Evolutionary conservation across 2,888 invertebrate genomes (phyloP).

Genomic region (Dryobotodes eremita): DNA sequence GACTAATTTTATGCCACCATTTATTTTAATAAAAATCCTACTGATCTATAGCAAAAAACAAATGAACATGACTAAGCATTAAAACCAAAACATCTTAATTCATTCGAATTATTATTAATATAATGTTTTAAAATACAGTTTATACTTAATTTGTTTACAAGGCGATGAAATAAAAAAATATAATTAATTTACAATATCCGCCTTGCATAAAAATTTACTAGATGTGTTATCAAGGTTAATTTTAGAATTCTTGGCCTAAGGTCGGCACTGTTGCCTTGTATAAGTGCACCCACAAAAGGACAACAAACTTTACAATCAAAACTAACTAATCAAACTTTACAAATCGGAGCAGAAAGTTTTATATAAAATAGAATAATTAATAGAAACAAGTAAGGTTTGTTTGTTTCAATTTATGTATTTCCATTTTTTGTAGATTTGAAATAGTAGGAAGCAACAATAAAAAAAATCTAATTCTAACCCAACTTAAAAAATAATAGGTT

Average conservation of each 20-base stretch:
- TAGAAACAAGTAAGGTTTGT: not conserved
- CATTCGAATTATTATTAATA: not conserved
- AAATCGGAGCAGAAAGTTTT: not conserved
- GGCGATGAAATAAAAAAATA: slow-evolving; percentile 6
- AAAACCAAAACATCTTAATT: not conserved
- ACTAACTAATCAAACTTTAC: not conserved
- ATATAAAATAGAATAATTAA: not conserved
- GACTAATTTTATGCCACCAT: not conserved
- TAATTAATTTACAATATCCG: slow-evolving; percentile 1
- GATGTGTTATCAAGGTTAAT: slow-evolving; percentile 2
- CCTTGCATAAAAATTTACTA: not conserved
- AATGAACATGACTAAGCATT: slow-evolving; percentile 7
- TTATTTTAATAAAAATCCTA: not conserved
- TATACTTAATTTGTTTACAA: not conserved
- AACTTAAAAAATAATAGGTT: not conserved
- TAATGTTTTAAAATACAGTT: not conserved
- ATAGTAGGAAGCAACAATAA: not conserved
- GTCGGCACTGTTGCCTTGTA: slow-evolving; percentile 12
- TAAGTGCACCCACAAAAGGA: not conserved
- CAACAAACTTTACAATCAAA: not conserved
- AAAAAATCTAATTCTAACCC: not conserved
- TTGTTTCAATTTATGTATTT: not conserved
- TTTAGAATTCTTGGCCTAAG: not conserved
- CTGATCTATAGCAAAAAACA: not conserved
- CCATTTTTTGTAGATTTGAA: not conserved